A percentile compares a stretch with the other conserved stretches of the same genome.
Evolutionary conservation across 2,797 vertebrate species (phyloP).

Genomic region (Spheniscus humboldti): DNA sequence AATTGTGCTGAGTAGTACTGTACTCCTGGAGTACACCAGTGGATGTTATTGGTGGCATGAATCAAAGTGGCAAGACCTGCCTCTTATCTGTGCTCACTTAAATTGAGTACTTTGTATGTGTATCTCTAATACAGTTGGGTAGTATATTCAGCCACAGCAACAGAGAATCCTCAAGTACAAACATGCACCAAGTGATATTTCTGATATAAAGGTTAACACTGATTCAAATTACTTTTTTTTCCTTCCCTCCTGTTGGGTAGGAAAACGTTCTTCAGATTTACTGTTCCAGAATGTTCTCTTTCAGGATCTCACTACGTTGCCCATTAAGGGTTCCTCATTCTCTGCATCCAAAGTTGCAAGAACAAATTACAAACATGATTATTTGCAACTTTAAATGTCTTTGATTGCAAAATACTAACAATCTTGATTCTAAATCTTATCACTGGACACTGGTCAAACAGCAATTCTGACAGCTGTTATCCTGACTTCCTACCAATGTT

Average conservation of each 20-base stretch:
- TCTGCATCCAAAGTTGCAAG: neutral
- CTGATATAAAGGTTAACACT: neutral
- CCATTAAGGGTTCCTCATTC: neutral
- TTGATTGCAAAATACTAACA: neutral
- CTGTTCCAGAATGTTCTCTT: neutral
- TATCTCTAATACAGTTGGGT: neutral
- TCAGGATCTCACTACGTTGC: neutral
- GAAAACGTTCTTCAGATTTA: neutral
- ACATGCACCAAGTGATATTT: neutral
- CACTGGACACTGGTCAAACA: neutral
- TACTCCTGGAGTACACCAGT: neutral
- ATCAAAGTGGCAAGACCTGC: constrained; percentile 4
- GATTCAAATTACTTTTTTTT: constrained; percentile 26
- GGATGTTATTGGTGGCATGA: neutral
- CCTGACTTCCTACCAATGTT: neutral
- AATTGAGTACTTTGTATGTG: neutral
- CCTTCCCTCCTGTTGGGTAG: neutral
- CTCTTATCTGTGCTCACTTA: neutral
- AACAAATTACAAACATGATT: neutral
- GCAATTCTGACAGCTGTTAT: neutral
- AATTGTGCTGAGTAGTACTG: neutral
- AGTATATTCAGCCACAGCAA: neutral
- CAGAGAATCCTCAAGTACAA: neutral
- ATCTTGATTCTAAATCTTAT: neutral
- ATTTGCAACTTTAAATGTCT: neutral